Evolutionary conservation across 2,113 vertebrate genomes (phyloP).

Genomic region (Oncorhynchus gorbuscha): DNA sequence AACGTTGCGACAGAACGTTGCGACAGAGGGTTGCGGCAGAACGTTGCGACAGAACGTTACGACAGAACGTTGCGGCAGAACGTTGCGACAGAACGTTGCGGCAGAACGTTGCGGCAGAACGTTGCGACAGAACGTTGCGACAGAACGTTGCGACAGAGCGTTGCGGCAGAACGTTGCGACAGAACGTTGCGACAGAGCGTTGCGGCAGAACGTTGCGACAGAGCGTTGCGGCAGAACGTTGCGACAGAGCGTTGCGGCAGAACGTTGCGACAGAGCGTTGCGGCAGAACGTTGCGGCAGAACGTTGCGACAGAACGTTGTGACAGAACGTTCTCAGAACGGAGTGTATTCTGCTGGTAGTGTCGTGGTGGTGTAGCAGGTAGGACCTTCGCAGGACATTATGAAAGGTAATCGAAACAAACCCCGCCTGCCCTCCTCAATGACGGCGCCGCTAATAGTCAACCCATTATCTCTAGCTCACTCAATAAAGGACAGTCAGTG

Average conservation of each 20-base stretch:
- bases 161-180: too few relatives aligned
- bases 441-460: neutral
- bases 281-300: too few relatives aligned
- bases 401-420: neutral
- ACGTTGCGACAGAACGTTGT: neutral
- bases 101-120: too few relatives aligned
- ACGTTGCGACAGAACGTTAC: too few relatives aligned
- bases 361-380: conserved; percentile 46
- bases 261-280: too few relatives aligned
- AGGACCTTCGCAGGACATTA: conserved; percentile 36
- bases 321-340: neutral
- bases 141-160: too few relatives aligned
- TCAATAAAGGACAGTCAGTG: neutral
- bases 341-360: conserved; percentile 67
- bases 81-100: too few relatives aligned
- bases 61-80: too few relatives aligned
- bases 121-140: too few relatives aligned
- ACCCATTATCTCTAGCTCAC: neutral
- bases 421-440: neutral
- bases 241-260: too few relatives aligned
- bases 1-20: neutral
- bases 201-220: too few relatives aligned
- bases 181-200: neutral
- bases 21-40: neutral
- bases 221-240: too few relatives aligned